Evolutionary conservation across 1,140 invertebrate genomes (phyloP), one percentile per base, ranked within the genome.

Genomic region (Nebria ingens): DNA sequence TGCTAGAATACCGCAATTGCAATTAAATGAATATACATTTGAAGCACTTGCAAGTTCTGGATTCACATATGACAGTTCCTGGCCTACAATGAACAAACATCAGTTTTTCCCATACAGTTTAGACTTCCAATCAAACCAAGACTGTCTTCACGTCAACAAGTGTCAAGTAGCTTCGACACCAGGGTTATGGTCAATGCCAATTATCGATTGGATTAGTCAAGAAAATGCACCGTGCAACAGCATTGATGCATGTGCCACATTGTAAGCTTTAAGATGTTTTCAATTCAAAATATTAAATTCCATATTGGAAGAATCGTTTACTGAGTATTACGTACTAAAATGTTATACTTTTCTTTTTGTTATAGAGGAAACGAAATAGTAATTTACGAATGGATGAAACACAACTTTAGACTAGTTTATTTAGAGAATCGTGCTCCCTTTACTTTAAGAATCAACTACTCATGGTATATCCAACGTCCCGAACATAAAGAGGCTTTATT

Each of bases 51-150:
- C 61, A 9, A 64, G 74, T 21, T 61, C 69, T 59, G 75, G 71
- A 2, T 68, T 86, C 11, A 53, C 60, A 2, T 87, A 84, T 62
- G 85, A 86, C 64, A 79, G 74, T 49, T 81, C 79, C 9, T 82
- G 81, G 81, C 78, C 79, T 2, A 81, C 81, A 1, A 71, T 69
- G 20, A 61, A 64, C 21, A 74, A 71, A 50, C 70, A 76, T 55
- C 79, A 75, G 9, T 73, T 77, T 12, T 63, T 57, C 38, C 86
- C 86, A 0, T 88, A 86, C 63, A 86, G 84, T 1, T 65, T 87
- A 53, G 79, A 87, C 61, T 86, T 79, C 62, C 59, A 61, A 2
- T 76, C 74, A 2, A 71, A 64, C 54, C 81, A 83, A 66, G 80
- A 84, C 51, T 86, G 84, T 61, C n/a, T n/a, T n/a, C 67, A 70